phyloP scores from a whole-genome alignment of 2,797 vertebrate species.

The Echeneis naucrates region DNA sequence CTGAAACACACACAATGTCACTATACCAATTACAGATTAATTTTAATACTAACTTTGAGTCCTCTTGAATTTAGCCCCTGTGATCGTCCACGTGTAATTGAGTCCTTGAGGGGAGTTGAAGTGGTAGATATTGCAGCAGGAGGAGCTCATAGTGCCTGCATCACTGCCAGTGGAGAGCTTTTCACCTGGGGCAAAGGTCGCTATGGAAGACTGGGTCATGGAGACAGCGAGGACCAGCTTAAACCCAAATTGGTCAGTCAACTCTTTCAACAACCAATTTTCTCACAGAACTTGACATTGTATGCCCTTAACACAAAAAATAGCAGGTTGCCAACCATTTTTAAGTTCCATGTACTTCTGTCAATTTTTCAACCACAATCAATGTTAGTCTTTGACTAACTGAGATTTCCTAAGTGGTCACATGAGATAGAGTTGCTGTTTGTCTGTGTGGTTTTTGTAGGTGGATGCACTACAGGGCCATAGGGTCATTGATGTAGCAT shows the following conservation, averaged over 20 bases:
- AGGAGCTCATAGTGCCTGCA: conserved; percentile 97
- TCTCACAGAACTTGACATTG: neutral
- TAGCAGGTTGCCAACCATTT: too few relatives aligned
- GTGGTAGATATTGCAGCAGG: conserved; percentile 97
- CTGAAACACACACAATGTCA: neutral
- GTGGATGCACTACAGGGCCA: conserved; percentile 98
- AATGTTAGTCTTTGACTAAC: neutral
- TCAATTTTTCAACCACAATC: conserved; percentile 20
- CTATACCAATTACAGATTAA: conserved; percentile 2
- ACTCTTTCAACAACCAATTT: neutral
- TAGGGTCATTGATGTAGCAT: conserved; percentile 96
- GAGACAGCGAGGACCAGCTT: conserved; percentile 98
- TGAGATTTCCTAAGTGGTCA: neutral
- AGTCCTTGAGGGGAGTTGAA: conserved; percentile 95
- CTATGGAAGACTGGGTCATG: conserved; percentile 96
- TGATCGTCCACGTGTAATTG: conserved; percentile 97
- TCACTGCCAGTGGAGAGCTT: conserved; percentile 95
- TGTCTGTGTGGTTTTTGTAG: conserved; percentile 73
- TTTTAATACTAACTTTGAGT: conserved; percentile 30
- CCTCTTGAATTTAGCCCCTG: conserved; percentile 87
- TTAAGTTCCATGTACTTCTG: neutral
- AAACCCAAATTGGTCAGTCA: conserved; percentile 94
- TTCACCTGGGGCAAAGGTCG: conserved; percentile 99
- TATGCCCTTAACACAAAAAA: neutral
- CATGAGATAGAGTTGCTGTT: conserved; percentile 12